Evolutionary conservation across 2,888 invertebrate species (phyloP), one percentile per base, ranked within the genome.

Genomic region (Dinocampus coccinellae): DNA sequence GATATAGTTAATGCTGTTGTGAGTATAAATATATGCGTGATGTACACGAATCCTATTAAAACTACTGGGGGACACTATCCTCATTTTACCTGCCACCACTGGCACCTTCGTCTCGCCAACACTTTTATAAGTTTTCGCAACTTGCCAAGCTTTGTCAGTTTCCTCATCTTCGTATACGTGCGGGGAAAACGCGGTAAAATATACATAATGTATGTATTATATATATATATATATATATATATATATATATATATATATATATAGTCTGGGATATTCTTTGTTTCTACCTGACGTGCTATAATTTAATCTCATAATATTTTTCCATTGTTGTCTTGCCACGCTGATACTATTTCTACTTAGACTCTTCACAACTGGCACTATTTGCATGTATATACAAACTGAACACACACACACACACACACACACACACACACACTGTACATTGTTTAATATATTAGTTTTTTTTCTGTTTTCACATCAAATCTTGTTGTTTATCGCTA

Each of bases 71-170:
- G 63, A 52, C 47, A 29, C 24, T 29, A 11, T 34, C 34, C 26
- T 29, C 29, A 63, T n/a, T n/a, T n/a, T n/a, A n/a, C n/a, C n/a
- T n/a, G n/a, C n/a, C n/a, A 63, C 63, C 52, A 29, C 52, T 9
- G 16, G 47, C 10, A 63, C 52, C 20, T 47, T 63, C 29, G 63
- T 63, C 63, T 47, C n/a, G 47, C 63, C 24, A 63, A 13, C 24
- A 47, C 63, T 63, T 63, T 63, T 63, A 52, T 63, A 20, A 47
- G 24, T 63, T 47, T 42, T 63, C n/a, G 16, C 63, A 42, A 47
- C n/a, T 63, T 63, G 16, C 47, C 47, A 16, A 39, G 20, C 34
- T 34, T 52, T 47, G 24, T 47, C n/a, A 29, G 16, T 20, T 63
- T 52, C 29, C 29, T 10, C n/a, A 1, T 47, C 7, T 47, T 16